phyloP scores from a whole-genome alignment of 2,888 invertebrate genomes.

The Meteorus cinctellus region DNA sequence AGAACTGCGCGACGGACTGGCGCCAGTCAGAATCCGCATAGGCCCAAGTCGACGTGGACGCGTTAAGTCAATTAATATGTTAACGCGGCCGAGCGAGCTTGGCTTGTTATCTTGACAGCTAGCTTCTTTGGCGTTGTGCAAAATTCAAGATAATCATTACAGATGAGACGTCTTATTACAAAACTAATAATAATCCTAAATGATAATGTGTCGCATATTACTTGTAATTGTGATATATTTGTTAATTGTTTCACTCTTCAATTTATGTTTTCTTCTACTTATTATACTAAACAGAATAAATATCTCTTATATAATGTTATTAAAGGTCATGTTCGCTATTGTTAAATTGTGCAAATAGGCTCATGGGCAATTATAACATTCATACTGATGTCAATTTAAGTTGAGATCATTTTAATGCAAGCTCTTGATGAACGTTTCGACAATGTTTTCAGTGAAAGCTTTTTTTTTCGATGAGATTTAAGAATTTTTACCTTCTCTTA shows the following conservation, averaged over 20 bases:
- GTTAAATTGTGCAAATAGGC: no score
- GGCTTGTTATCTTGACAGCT: conserved; percentile 57
- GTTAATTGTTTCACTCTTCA: not conserved
- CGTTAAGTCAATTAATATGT: conserved; percentile 62
- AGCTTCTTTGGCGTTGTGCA: conserved; percentile 45
- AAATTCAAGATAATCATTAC: conserved; percentile 33
- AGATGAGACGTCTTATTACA: conserved; percentile 23
- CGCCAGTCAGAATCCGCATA: conserved; percentile 57
- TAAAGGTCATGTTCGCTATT: no score
- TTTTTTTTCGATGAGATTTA: no score
- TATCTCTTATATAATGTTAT: no score
- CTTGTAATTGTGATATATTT: not conserved
- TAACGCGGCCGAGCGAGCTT: conserved; percentile 55
- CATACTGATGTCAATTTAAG: no score
- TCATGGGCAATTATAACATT: no score
- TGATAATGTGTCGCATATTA: not conserved
- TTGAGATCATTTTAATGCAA: no score
- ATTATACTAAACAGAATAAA: no score
- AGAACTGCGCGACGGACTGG: conserved; percentile 48
- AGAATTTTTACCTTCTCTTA: no score
- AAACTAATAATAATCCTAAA: conserved; percentile 28
- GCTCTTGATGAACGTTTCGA: no score
- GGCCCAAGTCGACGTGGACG: conserved; percentile 55
- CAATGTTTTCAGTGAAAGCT: no score
- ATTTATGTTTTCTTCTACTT: not conserved